phyloP scores from a whole-genome alignment of 2,113 vertebrate genomes.

The Neomonachus schauinslandi region DNA sequence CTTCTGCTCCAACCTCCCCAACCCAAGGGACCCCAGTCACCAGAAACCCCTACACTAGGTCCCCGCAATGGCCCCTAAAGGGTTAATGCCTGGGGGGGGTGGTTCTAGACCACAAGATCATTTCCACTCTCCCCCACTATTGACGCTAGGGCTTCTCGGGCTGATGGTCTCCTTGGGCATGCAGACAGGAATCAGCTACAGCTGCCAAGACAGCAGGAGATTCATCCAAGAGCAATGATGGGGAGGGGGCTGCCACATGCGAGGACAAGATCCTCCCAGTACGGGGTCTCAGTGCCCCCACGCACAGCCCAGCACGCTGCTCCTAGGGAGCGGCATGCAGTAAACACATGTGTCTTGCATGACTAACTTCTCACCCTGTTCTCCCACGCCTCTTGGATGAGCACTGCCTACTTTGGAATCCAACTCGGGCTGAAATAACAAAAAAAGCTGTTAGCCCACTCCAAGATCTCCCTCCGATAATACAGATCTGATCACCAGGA shows the following conservation, averaged over 20 bases:
- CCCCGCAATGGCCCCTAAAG: not conserved
- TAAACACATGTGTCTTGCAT: not conserved
- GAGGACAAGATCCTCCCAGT: not conserved
- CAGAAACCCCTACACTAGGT: not conserved
- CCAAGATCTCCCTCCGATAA: constrained; percentile 16
- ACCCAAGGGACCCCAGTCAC: not conserved
- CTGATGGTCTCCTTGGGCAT: not conserved
- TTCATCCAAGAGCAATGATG: not conserved
- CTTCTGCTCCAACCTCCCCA: not conserved
- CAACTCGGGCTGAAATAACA: constrained; percentile 47
- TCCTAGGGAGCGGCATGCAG: not conserved
- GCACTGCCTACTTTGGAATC: constrained; percentile 45
- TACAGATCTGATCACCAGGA: not conserved
- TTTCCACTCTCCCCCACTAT: not conserved
- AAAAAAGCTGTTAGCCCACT: constrained; percentile 11
- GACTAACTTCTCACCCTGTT: constrained; percentile 61
- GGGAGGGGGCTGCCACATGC: not conserved
- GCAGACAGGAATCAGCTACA: not conserved
- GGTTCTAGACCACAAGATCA: not conserved
- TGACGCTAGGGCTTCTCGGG: not conserved
- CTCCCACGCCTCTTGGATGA: constrained; percentile 64
- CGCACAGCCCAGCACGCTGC: not conserved
- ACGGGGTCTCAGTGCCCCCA: not conserved
- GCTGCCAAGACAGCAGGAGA: not conserved
- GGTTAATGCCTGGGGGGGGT: not conserved